Conservation (phyloP, 2,797 vertebrate genomes). For the Chloroceryle inda region DNA sequence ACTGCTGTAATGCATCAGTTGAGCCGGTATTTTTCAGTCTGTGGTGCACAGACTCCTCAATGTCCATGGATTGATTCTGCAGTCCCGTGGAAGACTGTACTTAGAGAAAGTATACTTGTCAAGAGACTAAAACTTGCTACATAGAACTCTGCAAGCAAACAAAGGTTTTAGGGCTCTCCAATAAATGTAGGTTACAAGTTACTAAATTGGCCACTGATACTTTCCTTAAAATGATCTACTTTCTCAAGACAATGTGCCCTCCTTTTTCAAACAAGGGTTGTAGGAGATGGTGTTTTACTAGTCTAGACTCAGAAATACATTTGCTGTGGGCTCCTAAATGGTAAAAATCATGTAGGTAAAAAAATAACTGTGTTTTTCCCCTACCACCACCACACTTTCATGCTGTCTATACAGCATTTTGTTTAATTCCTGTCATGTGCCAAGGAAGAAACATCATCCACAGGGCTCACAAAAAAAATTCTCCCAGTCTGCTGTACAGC, state of each 20-base stretch:
- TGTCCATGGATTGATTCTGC: not conserved
- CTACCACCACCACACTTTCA: not conserved
- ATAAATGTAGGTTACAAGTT: not conserved
- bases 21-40: not conserved
- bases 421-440: not conserved
- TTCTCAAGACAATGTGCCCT: not conserved
- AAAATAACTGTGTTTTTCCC: not conserved
- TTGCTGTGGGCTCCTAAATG: not conserved
- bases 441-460: not conserved
- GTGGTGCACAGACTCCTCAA: not conserved
- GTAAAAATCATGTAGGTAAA: not conserved
- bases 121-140: not conserved
- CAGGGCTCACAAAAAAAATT: not conserved
- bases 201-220: not conserved
- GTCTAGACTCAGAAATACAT: not conserved
- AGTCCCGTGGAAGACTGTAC: not conserved
- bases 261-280: not conserved
- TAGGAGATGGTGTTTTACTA: not conserved
- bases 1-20: not conserved
- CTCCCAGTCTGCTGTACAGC: not conserved
- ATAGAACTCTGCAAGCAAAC: not conserved
- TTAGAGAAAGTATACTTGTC: not conserved
- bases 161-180: not conserved
- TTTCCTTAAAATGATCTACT: not conserved
- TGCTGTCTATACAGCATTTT: not conserved